Percentiles rank a stretch among this genome's conserved stretches.
Evolutionary conservation across 1,140 invertebrate genomes (phyloP).

Genomic region (Caligus rogercresseyi): DNA sequence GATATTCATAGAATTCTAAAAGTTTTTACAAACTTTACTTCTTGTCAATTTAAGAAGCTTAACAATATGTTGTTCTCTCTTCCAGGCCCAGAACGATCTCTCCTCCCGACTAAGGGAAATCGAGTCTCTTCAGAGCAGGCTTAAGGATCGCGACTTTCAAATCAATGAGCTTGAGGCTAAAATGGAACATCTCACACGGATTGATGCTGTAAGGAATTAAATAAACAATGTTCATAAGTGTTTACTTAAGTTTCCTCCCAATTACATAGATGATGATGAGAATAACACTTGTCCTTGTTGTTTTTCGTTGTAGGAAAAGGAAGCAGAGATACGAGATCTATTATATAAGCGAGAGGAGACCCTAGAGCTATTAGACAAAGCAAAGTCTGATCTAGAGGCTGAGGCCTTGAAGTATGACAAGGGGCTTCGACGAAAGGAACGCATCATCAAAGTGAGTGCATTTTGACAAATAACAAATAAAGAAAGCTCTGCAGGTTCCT

Average conservation of each 20-base stretch:
- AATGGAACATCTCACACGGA: background rate
- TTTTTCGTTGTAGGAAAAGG: background rate
- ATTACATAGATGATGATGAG: no score
- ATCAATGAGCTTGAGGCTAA: background rate
- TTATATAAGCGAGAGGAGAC: background rate
- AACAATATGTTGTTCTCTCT: background rate
- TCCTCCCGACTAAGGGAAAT: background rate
- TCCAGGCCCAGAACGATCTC: background rate
- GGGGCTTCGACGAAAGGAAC: background rate
- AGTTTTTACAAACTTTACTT: no score
- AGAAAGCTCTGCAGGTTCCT: no score
- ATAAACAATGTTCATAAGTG: no score
- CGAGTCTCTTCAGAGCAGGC: background rate
- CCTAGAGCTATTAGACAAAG: background rate
- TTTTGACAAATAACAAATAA: no score
- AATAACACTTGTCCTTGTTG: no score
- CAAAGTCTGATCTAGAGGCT: background rate
- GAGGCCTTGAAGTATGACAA: background rate
- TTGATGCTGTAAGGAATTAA: background rate
- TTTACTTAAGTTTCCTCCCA: no score
- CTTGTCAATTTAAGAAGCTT: no score
- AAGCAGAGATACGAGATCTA: background rate
- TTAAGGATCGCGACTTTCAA: background rate
- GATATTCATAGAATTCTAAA: no score
- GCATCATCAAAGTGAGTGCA: background rate